Base-by-base conservation (phyloP, 2,888 invertebrate species). In the Psylliodes chrysocephalus region DNA sequence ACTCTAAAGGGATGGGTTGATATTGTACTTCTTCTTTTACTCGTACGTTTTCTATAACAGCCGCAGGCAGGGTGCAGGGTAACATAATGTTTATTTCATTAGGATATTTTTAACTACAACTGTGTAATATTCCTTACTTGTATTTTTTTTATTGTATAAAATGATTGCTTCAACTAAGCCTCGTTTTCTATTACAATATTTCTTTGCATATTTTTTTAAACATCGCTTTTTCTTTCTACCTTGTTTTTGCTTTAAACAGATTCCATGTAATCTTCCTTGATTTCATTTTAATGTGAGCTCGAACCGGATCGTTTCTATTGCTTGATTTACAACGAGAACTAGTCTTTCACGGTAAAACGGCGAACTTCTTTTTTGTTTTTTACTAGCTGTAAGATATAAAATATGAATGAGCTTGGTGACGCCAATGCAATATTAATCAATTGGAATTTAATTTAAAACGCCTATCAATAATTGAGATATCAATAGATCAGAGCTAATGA, bases 391-490 rank as follows among this genome's bases (percentile, higher is more conserved):
- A 44, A 44, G 17, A 17, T 6, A 44, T 44, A 44, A 44, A 44
- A 44, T 44, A 44, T 44, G 44, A 19, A 44, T 44, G 44, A 44
- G 44, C 4, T 40, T 19, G 17, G 44, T 12, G 44, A 44, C 44
- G 44, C 44, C 44, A 19, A 18, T 19, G 17, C 19, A 17, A 18
- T 44, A 44, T 12, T 44, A 44, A 44, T 44, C 44, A 44, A 44
- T 44, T 44, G 44, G 44, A 44, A 44, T 44, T 44, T 44, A 44
- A 44, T 44, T 44, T 19, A 19, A 44, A 44, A 44, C 44, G 44
- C 44, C 44, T 18, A 17, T 44, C 44, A 19, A 44, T 44, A 44
- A 44, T 44, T 44, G 44, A 44, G 44, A 18, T 19, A 19, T 44
- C 44, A 17, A 44, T 44, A 44, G 44, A 44, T 44, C 44, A 44